A percentile compares a stretch with the other conserved stretches of the same genome.
phyloP scores from a whole-genome alignment of 2,888 invertebrate genomes.

The Stenotaenia linearis region DNA sequence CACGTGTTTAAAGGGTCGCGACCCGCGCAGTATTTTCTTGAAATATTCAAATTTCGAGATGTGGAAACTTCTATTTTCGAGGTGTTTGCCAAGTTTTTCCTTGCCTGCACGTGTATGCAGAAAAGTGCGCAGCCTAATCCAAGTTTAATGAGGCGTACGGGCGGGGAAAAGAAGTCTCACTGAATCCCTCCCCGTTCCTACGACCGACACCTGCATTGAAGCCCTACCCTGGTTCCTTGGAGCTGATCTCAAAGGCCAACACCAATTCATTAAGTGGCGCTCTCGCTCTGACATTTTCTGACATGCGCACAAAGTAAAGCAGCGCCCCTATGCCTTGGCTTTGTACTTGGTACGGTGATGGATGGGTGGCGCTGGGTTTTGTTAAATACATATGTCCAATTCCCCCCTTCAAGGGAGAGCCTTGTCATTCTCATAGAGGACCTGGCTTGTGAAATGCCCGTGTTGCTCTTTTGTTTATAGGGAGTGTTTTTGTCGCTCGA shows the following conservation, averaged over 20 bases:
- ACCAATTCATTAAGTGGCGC: slow-evolving; percentile 26
- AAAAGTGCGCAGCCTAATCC: slow-evolving; percentile 23
- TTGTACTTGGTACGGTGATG: slow-evolving; percentile 12
- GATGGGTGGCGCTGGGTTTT: slow-evolving; percentile 24
- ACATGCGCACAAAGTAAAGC: slow-evolving; percentile 26
- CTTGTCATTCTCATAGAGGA: slow-evolving; percentile 17
- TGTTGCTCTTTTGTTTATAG: slow-evolving; percentile 26
- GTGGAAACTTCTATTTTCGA: neutral
- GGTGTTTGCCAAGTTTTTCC: slow-evolving; percentile 13
- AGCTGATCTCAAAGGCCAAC: slow-evolving; percentile 26
- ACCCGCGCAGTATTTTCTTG: neutral
- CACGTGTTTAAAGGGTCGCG: neutral
- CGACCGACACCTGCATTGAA: slow-evolving; percentile 21
- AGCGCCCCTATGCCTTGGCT: slow-evolving; percentile 17
- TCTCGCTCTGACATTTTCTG: slow-evolving; percentile 26
- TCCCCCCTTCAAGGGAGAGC: slow-evolving; percentile 2
- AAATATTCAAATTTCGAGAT: too few relatives aligned
- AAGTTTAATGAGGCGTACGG: slow-evolving; percentile 26
- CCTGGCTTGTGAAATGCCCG: slow-evolving; percentile 8
- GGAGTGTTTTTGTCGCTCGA: slow-evolving; percentile 1
- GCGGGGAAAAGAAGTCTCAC: slow-evolving; percentile 14
- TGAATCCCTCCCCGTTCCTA: neutral
- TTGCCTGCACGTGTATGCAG: neutral
- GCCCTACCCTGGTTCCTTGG: slow-evolving; percentile 23
- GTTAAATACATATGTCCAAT: slow-evolving; percentile 26